These are phyloP conservation scores for Campoletis raptor DNA, from an alignment of 2,888 invertebrate species.

Conservation along the genomic window DNA sequence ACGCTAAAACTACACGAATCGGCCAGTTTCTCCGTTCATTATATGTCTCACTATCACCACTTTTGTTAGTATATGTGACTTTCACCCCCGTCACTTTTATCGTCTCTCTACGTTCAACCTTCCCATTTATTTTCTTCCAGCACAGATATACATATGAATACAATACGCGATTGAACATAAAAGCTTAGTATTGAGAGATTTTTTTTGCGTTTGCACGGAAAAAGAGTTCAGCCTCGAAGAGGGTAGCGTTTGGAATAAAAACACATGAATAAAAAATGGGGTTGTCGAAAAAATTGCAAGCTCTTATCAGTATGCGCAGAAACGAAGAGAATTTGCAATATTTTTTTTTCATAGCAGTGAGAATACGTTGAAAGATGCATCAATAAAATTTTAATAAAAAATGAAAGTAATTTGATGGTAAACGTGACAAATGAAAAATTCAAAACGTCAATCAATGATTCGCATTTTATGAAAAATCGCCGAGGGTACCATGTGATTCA, in stretches of 20 bases:
- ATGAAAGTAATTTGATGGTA: not conserved
- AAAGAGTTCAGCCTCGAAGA: slow-evolving; percentile 1
- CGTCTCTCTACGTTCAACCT: slow-evolving; percentile 51
- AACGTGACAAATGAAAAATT: not conserved
- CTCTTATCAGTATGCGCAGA: slow-evolving; percentile 52
- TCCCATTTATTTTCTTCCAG: not conserved
- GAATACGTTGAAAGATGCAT: not conserved
- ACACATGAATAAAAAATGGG: slow-evolving; percentile 20
- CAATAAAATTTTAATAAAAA: not conserved
- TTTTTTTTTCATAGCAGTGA: not conserved
- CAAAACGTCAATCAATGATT: not conserved
- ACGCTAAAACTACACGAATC: slow-evolving; percentile 48
- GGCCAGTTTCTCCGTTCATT: slow-evolving; percentile 59
- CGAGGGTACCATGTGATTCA: not conserved
- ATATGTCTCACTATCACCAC: slow-evolving; percentile 51
- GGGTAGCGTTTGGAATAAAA: slow-evolving; percentile 21
- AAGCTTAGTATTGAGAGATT: slow-evolving; percentile 54
- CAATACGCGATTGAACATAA: slow-evolving; percentile 55
- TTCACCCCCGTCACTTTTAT: slow-evolving; percentile 69
- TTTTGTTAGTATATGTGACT: slow-evolving; percentile 52
- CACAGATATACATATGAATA: not conserved
- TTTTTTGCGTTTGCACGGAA: slow-evolving; percentile 22
- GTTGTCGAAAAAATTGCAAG: slow-evolving; percentile 12
- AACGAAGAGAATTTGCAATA: slow-evolving; percentile 9
- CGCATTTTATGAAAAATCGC: not conserved